Conservation (phyloP, 2,797 vertebrate genomes). For the Carapus acus region DNA sequence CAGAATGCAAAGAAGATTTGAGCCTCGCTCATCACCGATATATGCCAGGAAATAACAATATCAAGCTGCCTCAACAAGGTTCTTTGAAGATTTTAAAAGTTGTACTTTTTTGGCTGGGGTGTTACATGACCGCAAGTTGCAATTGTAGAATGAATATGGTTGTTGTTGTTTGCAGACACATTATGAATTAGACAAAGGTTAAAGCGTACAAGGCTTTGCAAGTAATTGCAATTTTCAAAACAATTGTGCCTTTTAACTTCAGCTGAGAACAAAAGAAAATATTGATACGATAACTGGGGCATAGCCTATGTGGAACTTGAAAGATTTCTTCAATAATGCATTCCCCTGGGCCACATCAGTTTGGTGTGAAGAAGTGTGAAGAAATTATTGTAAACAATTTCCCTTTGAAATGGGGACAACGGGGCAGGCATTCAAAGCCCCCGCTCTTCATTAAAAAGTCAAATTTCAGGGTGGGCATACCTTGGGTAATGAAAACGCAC, state of each 20-base stretch:
- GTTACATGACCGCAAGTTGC: conserved; percentile 45
- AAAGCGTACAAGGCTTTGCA: conserved; percentile 49
- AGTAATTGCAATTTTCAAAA: conserved; percentile 71
- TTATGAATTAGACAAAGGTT: conserved; percentile 60
- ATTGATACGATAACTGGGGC: conserved; percentile 72
- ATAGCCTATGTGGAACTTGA: conserved; percentile 71
- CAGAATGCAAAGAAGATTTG: conserved; percentile 52
- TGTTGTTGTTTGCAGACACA: conserved; percentile 52
- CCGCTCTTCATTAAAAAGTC: conserved; percentile 74
- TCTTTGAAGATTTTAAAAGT: conserved; percentile 65
- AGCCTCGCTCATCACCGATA: conserved; percentile 40
- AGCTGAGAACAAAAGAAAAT: conserved; percentile 73
- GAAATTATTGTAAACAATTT: conserved; percentile 68
- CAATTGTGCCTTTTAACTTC: conserved; percentile 64
- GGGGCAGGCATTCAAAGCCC: conserved; percentile 67
- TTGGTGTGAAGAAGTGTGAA: conserved; percentile 71
- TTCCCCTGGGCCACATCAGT: conserved; percentile 72
- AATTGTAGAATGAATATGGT: conserved; percentile 52
- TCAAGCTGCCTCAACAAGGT: conserved; percentile 40
- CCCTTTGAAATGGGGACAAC: conserved; percentile 62
- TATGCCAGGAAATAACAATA: conserved; percentile 61
- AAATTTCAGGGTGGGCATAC: conserved; percentile 68
- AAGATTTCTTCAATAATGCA: conserved; percentile 70
- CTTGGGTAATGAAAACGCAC: conserved; percentile 59
- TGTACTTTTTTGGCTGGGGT: conserved; percentile 53